Base-by-base conservation (phyloP, 1,140 invertebrate species). In the Diabrotica undecimpunctata region DNA sequence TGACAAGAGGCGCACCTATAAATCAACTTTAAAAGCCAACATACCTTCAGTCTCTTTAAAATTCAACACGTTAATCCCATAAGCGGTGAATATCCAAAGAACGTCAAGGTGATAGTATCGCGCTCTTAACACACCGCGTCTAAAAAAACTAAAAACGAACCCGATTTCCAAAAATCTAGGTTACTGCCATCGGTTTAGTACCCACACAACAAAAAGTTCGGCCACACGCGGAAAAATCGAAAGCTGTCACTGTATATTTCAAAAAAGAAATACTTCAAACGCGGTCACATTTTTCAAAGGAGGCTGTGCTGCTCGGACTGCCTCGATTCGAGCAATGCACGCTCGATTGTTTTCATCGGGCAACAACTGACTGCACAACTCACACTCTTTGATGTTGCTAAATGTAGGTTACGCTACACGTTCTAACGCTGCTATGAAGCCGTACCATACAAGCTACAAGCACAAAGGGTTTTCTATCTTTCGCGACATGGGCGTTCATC, bases 301-400 rank as follows among this genome's bases (percentile, higher is more conserved):
- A 35, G 55, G 38, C 55, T n/a, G 41, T 46, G 41, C 38, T 10
- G 36, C 25, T 25, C 36, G 13, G 11, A 8, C 54, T 55, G 6
- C 58, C 52, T 65, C 52, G 37, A 10, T 37, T 14, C 10, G 39
- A 54, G 54, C 38, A 51, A 64, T 13, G 2, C 55, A 38, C 50
- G 62, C 53, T 25, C 53, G 55, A 54, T 57, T 57, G 55, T 57
- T 57, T 57, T 57, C 55, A 57, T 37, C 55, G 41, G 41, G 3
- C 41, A n/a, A 25, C 25, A 46, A 46, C 41, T 46, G 41, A 57
- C 8, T 38, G 38, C 55, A n/a, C 37, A 36, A 57, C 37, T 41
- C 25, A 36, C 55, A 57, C 36, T 57, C 55, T 57, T 37, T 57
- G 35, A 37, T 57, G 55, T 57, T 55, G 54, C 14, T 37, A 38